phyloP scores from a whole-genome alignment of 2,888 invertebrate species.

The Acanthoscelides obtectus region DNA sequence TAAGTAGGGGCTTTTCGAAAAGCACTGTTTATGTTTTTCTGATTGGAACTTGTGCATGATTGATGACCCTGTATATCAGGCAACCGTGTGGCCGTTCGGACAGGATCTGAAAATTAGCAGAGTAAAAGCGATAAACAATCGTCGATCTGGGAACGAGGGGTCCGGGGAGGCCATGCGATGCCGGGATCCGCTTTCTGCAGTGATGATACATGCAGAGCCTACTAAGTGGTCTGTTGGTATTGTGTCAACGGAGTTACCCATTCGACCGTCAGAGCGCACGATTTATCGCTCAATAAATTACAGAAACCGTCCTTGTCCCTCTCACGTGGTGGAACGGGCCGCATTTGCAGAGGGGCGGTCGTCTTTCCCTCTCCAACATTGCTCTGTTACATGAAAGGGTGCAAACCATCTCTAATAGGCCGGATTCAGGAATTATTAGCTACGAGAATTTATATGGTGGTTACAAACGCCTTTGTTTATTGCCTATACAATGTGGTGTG shows the following conservation, averaged over 20 bases:
- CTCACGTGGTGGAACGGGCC: slow-evolving; percentile 17
- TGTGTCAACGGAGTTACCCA: slow-evolving; percentile 48
- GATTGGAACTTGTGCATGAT: too few species aligned
- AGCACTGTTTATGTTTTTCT: too few species aligned
- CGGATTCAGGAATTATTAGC: neutral
- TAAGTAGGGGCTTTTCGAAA: too few species aligned
- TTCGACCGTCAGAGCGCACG: slow-evolving; percentile 48
- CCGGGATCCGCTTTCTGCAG: slow-evolving; percentile 23
- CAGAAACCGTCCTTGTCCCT: slow-evolving; percentile 37
- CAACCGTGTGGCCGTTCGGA: slow-evolving; percentile 12
- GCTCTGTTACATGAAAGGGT: neutral
- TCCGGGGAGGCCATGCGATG: neutral
- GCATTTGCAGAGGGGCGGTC: slow-evolving; percentile 19
- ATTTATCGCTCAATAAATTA: slow-evolving; percentile 50
- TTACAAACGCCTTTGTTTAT: neutral
- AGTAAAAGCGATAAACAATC: slow-evolving; percentile 9
- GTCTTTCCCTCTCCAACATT: slow-evolving; percentile 29
- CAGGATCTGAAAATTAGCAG: neutral
- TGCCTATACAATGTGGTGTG: neutral
- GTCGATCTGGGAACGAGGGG: slow-evolving; percentile 26
- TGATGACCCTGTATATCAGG: too few species aligned
- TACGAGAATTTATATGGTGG: neutral
- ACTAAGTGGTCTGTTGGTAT: slow-evolving; percentile 48
- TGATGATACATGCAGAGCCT: slow-evolving; percentile 36
- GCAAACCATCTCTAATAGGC: neutral